Conservation (phyloP, 2,113 vertebrate genomes). For the Callipepla californica region DNA sequence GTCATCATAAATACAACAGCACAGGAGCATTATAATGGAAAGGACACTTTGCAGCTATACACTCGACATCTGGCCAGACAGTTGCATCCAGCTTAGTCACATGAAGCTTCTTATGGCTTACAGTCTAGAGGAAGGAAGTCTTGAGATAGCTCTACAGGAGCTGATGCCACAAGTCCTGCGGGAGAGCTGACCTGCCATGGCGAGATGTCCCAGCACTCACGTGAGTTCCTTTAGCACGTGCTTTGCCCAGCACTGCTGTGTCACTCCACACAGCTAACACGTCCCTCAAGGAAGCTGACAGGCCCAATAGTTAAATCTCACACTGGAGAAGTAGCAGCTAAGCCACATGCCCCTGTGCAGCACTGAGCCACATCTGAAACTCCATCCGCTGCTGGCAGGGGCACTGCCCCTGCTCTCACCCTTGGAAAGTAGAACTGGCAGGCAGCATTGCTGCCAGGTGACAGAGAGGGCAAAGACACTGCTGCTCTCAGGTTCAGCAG, state of each 20-base stretch:
- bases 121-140: conserved; percentile 44
- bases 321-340: not conserved
- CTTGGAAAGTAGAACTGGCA: not conserved
- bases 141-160: not conserved
- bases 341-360: accelerated
- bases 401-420: not conserved
- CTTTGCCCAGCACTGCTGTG: not conserved
- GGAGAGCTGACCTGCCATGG: not conserved
- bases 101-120: not conserved
- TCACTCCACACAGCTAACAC: not conserved
- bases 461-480: not conserved
- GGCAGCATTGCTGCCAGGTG: not conserved
- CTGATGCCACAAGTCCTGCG: not conserved
- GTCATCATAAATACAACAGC: not conserved
- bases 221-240: not conserved
- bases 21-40: not conserved
- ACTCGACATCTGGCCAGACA: not conserved
- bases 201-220: not conserved
- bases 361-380: not conserved
- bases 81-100: conserved; percentile 8
- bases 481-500: not conserved
- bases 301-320: not conserved
- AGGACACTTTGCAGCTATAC: not conserved
- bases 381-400: not conserved
- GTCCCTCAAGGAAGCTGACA: not conserved